Evolutionary conservation across 2,113 vertebrate species (phyloP).

Genomic region (Nothoprocta pentlandii): DNA sequence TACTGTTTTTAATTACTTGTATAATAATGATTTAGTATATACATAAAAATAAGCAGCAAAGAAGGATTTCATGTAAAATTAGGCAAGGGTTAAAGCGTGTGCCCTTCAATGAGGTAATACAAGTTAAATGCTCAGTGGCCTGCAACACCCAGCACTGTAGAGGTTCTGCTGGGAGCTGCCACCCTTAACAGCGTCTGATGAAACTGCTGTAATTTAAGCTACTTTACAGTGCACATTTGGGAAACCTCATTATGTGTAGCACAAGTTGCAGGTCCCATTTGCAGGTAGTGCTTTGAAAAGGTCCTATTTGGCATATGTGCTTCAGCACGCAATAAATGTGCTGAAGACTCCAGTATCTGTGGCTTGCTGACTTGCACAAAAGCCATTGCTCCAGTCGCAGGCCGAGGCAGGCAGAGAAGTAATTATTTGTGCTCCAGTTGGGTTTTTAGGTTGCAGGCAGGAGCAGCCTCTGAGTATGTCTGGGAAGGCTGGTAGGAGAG

Average conservation of each 20-base stretch:
- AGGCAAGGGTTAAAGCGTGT: background rate
- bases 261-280: background rate
- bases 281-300: background rate
- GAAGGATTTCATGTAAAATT: slow-evolving; percentile 31
- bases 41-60: background rate
- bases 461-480: background rate
- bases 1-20: background rate
- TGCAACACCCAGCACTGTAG: background rate
- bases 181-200: background rate
- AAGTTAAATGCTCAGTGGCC: background rate
- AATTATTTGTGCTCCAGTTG: background rate
- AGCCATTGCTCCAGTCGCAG: background rate
- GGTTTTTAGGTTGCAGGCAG: background rate
- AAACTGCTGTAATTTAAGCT: background rate
- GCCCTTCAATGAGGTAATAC: background rate
- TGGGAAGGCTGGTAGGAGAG: background rate
- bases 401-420: background rate
- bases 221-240: background rate
- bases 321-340: background rate
- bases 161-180: background rate
- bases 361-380: background rate
- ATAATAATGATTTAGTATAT: background rate
- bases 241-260: background rate
- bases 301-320: fast-evolving
- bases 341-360: background rate